Base-by-base conservation (phyloP, 2,797 vertebrate genomes). In the Hephaestus fuliginosus region DNA sequence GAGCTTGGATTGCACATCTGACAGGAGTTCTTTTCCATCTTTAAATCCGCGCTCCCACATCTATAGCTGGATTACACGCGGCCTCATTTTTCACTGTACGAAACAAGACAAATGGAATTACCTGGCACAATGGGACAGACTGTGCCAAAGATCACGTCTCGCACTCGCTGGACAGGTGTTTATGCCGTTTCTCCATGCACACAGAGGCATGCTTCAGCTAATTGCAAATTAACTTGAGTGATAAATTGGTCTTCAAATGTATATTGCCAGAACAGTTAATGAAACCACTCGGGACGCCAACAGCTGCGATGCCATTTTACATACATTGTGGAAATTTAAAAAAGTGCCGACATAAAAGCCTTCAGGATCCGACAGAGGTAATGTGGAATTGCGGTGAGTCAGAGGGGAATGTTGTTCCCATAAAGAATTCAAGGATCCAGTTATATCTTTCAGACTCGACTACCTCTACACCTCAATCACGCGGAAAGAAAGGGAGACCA, bases 401-500 rank as follows among this genome's bases (percentile, higher is more conserved):
- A 85, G 62, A 64, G 70, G 69, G 49, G 77, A 85, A 79, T 82
- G 76, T 64, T 78, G 80, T 82, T 77, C 58, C 78, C 73, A 87
- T 80, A 70, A 88, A 91, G 82, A 83, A 92, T 88, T 92, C 70
- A 92, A 89, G 74, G 81, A 85, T 85, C 79, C 80, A 90, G 83
- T 92, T 87, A 91, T 83, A 51, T 83, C 84, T 85, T 85, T 88
- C 73, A 75, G 70, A 80, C 52, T 78, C 10, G 9, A 51, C 70
- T 84, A 76, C 76, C 61, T 70, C 63, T 63, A 70, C 52, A 80
- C 75, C 82, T 89, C 79, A 81, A 81, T 91, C 84, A 82, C 63
- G 46, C 44, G 56, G 30, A 64, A 46, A 46, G 52, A 72, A 68
- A 75, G 53, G 7, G 4, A 69, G 30, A 74, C 65, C 17, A 17